Base-by-base conservation (phyloP, 2,888 invertebrate species). In the Muschampia plurimacula region DNA sequence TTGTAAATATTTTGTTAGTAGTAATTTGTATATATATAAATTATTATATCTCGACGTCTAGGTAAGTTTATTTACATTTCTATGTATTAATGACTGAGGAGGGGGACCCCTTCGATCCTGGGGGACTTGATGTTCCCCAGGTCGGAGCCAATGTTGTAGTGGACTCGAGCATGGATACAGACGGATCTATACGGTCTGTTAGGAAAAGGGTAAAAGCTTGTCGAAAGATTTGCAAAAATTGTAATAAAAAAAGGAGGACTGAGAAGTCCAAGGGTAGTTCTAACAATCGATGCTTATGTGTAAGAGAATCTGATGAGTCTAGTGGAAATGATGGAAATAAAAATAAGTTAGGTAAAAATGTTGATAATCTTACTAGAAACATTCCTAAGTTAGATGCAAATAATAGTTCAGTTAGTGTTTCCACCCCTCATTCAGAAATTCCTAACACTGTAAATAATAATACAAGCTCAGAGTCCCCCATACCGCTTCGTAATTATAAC, bases 41-140 rank as follows among this genome's bases (percentile, higher is more conserved):
- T 2, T 59, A 22, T 32, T 13, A 13, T 59, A 32, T 32, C 22
- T 59, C 57, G 32, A 6, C 13, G 13, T 28, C 28, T 59, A 32
- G 57, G 57, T 59, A 59, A 59, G 57, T 59, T 59, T 59, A 32
- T 59, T 59, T 2, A 59, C 28, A 59, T 32, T 10, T 9, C 1
- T 59, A 59, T 59, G 59, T 59, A 59, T 59, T 59, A 22, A 59
- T 59, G 59, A 59, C 59, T 59, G 59, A 59, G 6, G 59, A 59
- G 32, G 59, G 59, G 13, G 59, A 59, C 13, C 59, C 32, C 5
- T 32, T 59, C 13, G 59, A 59, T 32, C 32, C 59, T 59, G 59
- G 59, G 59, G 59, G 59, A 12, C 59, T 22, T 52, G 2, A n/a
- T 59, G 32, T 59, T 13, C 59, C 59, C 59, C 59, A 59, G 32